Percentiles rank a stretch among this genome's conserved stretches.
phyloP scores from a whole-genome alignment of 2,888 invertebrate genomes.

The Oscheius sp. region DNA sequence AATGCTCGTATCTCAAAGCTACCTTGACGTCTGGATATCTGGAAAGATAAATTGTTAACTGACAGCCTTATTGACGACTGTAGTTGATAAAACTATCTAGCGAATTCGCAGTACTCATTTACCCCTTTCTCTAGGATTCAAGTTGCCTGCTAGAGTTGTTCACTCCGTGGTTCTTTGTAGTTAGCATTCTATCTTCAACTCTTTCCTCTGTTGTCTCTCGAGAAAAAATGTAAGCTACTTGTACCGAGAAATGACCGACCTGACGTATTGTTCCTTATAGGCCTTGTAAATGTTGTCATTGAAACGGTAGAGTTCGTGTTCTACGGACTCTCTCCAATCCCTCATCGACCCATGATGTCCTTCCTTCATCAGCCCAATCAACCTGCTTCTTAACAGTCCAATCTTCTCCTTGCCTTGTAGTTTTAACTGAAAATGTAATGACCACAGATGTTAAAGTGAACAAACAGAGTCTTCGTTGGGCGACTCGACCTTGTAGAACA shows the following conservation, averaged over 20 bases:
- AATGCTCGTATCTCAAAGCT: constrained; percentile 20
- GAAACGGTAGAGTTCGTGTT: constrained; percentile 60
- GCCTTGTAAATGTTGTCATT: constrained; percentile 69
- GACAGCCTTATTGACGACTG: too few relatives aligned
- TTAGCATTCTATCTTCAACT: too few relatives aligned
- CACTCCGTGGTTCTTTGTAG: too few relatives aligned
- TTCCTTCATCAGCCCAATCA: constrained; percentile 36
- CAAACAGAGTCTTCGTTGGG: constrained; percentile 68
- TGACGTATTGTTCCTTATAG: constrained; percentile 72
- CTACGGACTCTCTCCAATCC: constrained; percentile 60
- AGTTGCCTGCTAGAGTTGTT: too few relatives aligned
- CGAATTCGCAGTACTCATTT: too few relatives aligned
- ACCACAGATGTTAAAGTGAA: background rate
- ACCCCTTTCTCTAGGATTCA: too few relatives aligned
- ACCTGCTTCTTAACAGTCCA: constrained; percentile 49
- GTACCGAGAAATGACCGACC: constrained; percentile 45
- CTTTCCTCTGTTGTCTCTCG: too few relatives aligned
- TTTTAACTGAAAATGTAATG: constrained; percentile 53
- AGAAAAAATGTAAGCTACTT: background rate
- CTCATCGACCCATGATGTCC: constrained; percentile 36
- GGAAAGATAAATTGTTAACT: background rate
- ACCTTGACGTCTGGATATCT: constrained; percentile 67
- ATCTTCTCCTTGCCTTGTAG: constrained; percentile 59
- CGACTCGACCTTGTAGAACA: constrained; percentile 71
- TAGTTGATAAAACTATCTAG: too few relatives aligned